These are phyloP conservation scores for Microcebus jonahi DNA, from an alignment of 2,113 vertebrate genomes.

Conservation along the genomic window DNA sequence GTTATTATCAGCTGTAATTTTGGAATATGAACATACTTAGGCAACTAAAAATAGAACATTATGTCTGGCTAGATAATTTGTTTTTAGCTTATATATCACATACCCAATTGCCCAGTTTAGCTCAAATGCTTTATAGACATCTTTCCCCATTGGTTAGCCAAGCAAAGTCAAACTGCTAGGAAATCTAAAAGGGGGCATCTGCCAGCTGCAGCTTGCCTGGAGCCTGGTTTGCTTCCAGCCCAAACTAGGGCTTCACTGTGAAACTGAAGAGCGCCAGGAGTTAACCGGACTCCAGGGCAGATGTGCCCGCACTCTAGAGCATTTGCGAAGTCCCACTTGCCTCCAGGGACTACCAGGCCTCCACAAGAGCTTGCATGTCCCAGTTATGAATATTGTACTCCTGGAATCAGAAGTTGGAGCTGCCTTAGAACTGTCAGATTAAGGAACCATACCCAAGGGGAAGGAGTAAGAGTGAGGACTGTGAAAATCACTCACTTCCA, in stretches of 20 bases:
- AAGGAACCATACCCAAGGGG: not conserved
- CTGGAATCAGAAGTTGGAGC: not conserved
- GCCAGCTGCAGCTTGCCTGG: not conserved
- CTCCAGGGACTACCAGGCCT: not conserved
- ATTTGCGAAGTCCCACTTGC: not conserved
- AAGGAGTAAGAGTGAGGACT: not conserved
- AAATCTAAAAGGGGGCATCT: not conserved
- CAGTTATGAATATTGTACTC: not conserved
- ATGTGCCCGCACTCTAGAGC: not conserved
- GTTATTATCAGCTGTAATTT: not conserved
- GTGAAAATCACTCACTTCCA: not conserved
- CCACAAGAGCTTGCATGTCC: not conserved
- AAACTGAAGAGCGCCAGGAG: not conserved
- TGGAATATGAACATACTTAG: not conserved
- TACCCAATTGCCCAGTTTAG: not conserved
- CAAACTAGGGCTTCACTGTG: not conserved
- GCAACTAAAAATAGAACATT: not conserved
- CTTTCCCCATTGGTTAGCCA: not conserved
- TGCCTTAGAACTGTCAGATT: not conserved
- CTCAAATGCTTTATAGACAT: not conserved
- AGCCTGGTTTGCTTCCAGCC: not conserved
- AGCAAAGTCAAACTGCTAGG: not conserved
- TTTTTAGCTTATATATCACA: not conserved
- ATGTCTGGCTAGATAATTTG: not conserved
- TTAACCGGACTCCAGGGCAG: not conserved